Base-by-base conservation (phyloP, 2,888 invertebrate species). In the Luffia ferchaultella region DNA sequence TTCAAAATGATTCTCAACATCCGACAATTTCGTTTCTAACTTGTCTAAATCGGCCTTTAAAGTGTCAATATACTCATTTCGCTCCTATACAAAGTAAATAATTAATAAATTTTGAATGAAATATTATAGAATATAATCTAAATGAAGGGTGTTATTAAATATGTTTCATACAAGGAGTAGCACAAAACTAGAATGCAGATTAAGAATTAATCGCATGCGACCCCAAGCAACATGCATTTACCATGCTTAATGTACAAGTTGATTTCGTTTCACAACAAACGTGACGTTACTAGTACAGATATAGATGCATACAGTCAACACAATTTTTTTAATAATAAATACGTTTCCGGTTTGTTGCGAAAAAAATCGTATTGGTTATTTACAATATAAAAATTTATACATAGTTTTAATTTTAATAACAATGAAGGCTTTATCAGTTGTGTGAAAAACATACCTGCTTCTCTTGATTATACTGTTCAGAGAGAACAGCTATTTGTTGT, bases 381-480 rank as follows among this genome's bases (percentile, higher is more conserved):
- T n/a, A n/a, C n/a, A n/a, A n/a, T n/a, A n/a, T n/a, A n/a, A n/a
- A n/a, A n/a, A n/a, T n/a, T n/a, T n/a, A n/a, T n/a, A n/a, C n/a
- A n/a, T n/a, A n/a, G n/a, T n/a, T n/a, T n/a, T n/a, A n/a, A n/a
- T n/a, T n/a, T n/a, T n/a, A n/a, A n/a, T n/a, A n/a, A n/a, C n/a
- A n/a, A n/a, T n/a, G n/a, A n/a, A n/a, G n/a, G n/a, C n/a, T n/a
- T n/a, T n/a, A n/a, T n/a, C n/a, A n/a, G n/a, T n/a, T n/a, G n/a
- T n/a, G n/a, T 7, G 12, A 30, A 30, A 30, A 7, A 70, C 79
- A 69, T 56, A 83, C 83, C 82, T 82, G 71, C 60, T 78, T 82
- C 48, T 83, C 82, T 53, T 71, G 71, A 57, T 65, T 64, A 60
- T 73, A 65, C 49, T 69, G 67, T 53, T 70, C 67, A 41, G 63